A percentile compares a stretch with the other conserved stretches of the same genome.
These are phyloP conservation scores for Drosophila equinoxialis DNA, from an alignment of 1,140 invertebrate genomes.

Conservation along the genomic window DNA sequence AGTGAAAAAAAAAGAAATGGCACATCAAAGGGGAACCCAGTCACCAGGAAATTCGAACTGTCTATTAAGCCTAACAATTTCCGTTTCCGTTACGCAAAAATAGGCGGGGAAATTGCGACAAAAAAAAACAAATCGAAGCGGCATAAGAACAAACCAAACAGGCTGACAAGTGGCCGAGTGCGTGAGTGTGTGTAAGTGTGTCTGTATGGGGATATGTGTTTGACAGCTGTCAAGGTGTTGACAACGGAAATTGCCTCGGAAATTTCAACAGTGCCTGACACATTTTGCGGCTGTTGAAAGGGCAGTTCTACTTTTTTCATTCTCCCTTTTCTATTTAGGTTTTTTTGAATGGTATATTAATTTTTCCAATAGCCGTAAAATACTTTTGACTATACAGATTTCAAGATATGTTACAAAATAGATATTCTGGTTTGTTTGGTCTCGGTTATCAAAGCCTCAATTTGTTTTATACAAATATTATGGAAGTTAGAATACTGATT, in stretches of 20 bases:
- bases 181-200: constrained; percentile 6
- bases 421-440: no score
- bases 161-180: constrained; percentile 41
- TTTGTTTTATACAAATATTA: no score
- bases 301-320: constrained; percentile 18
- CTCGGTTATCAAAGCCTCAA: no score
- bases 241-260: constrained; percentile 78
- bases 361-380: not conserved
- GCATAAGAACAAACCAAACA: constrained; percentile 22
- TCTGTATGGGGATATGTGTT: constrained; percentile 40
- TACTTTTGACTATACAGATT: not conserved
- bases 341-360: constrained; percentile 8
- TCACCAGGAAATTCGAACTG: constrained; percentile 70
- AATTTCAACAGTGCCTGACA: constrained; percentile 72
- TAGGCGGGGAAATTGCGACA: constrained; percentile 13
- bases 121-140: constrained; percentile 29
- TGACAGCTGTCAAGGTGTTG: constrained; percentile 79
- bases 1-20: not conserved
- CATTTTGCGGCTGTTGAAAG: constrained; percentile 30
- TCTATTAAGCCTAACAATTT: constrained; percentile 82
- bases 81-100: constrained; percentile 65
- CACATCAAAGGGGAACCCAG: constrained; percentile 45
- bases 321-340: no score
- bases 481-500: no score
- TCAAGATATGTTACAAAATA: no score